Conservation (phyloP, 2,888 invertebrate species). For the Ormyrus labotus region DNA sequence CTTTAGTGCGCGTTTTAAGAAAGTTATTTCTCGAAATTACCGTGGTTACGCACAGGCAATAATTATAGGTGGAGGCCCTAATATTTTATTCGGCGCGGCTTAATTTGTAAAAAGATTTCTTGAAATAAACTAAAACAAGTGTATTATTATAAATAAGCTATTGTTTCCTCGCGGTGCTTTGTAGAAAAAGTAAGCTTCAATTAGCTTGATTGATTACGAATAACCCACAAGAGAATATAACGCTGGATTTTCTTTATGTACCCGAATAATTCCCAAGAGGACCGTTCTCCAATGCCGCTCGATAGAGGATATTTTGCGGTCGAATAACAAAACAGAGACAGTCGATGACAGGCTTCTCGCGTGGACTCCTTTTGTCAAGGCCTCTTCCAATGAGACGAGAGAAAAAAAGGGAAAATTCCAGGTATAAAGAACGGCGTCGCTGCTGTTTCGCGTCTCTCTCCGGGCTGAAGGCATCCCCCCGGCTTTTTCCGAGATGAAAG, state of each 20-base stretch:
- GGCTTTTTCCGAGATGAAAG: slow-evolving; percentile 32
- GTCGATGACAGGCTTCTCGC: slow-evolving; percentile 1
- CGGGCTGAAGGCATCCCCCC: neutral
- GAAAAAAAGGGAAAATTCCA: neutral
- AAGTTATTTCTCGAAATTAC: no score
- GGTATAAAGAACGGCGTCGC: neutral
- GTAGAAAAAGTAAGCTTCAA: no score
- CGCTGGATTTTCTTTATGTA: neutral
- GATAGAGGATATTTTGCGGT: slow-evolving; percentile 6
- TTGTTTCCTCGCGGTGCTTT: no score
- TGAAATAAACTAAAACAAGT: no score
- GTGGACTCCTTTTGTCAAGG: slow-evolving; percentile 6
- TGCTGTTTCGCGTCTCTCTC: neutral
- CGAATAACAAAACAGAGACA: slow-evolving; percentile 2
- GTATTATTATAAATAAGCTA: no score
- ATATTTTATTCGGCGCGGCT: no score
- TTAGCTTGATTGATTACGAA: neutral
- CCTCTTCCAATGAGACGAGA: neutral
- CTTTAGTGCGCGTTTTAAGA: no score
- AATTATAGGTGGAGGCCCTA: no score
- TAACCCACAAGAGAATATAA: neutral
- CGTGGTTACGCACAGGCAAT: no score
- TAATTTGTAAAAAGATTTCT: no score
- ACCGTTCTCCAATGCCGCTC: neutral
- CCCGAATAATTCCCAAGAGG: no score